These are phyloP conservation scores for Elysia chlorotica DNA, from an alignment of 1,140 invertebrate species.

Conservation along the genomic window DNA sequence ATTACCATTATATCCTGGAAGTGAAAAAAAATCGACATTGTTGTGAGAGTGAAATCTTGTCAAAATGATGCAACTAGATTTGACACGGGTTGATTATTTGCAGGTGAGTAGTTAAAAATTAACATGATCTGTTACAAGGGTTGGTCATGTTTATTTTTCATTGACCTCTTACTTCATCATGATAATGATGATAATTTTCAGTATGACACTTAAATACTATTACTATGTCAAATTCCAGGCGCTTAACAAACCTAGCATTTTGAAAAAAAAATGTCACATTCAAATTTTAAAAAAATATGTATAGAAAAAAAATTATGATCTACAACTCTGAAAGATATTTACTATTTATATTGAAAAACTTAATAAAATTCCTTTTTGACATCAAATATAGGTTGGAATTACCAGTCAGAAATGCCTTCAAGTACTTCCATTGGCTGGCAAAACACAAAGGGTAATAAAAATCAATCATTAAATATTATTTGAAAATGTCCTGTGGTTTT, in stretches of 20 bases:
- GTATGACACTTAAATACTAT: neutral
- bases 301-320: neutral
- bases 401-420: constrained; percentile 53
- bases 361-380: constrained; percentile 23
- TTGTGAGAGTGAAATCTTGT: neutral
- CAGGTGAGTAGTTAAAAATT: constrained; percentile 42
- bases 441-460: constrained; percentile 52
- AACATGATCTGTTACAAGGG: too few species aligned
- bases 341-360: too few species aligned
- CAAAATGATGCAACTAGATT: constrained; percentile 61
- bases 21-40: neutral
- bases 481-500: neutral
- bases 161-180: neutral
- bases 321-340: neutral
- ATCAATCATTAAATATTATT: neutral
- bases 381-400: constrained; percentile 44
- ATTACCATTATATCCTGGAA: neutral
- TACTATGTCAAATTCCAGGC: neutral
- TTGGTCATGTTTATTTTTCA: neutral
- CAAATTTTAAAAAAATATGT: too few species aligned
- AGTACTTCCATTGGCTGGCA: constrained; percentile 51
- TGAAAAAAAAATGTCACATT: neutral
- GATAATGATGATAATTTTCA: too few species aligned
- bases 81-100: constrained; percentile 57
- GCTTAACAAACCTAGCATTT: neutral